Base-by-base conservation (phyloP, 2,888 invertebrate genomes). In the Hipparchia sbordonii region DNA sequence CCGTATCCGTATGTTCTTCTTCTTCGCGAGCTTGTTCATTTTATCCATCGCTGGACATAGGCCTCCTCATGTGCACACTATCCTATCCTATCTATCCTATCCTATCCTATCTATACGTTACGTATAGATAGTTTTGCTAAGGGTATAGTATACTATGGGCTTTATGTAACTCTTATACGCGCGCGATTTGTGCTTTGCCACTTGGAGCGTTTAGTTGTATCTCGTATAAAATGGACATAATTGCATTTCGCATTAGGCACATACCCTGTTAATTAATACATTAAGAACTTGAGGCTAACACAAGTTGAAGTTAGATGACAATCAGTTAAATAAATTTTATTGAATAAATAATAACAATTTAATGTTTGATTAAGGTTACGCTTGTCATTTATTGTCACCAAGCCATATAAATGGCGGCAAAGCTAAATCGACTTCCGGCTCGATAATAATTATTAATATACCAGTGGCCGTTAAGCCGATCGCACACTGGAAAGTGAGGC, bases 341-440 rank as follows among this genome's bases (percentile, higher is more conserved):
- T 52, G 23, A 65, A 52, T 51, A 23, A 10, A 13, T 33, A n/a
- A 45, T 61, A 45, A 39, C 39, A 39, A 61, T 45, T 46, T 12
- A 45, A 12, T 65, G 52, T 65, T 65, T 68, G 59, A 48, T 68
- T 68, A 68, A 68, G 68, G 68, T 68, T 68, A 60, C 68, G 68
- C 60, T 60, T 60, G 68, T 68, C 68, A 59, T 33, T 65, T 65
- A 68, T 68, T 68, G 68, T 68, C 68, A 68, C 68, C 68, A 23
- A 33, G 59, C 23, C 13, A 33, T 48, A 56, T 46, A 59, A 68
- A 67, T 67, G 46, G 56, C 54, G 67, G 54, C 67, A 57, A 57
- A 57, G 57, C n/a, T 46, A 67, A 67, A 68, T 33, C 33, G 48
- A 60, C 48, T 68, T 68, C 68, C 68, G 68, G 23, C 48, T 60